phyloP scores from a whole-genome alignment of 2,113 vertebrate genomes.

The Vombatus ursinus region DNA sequence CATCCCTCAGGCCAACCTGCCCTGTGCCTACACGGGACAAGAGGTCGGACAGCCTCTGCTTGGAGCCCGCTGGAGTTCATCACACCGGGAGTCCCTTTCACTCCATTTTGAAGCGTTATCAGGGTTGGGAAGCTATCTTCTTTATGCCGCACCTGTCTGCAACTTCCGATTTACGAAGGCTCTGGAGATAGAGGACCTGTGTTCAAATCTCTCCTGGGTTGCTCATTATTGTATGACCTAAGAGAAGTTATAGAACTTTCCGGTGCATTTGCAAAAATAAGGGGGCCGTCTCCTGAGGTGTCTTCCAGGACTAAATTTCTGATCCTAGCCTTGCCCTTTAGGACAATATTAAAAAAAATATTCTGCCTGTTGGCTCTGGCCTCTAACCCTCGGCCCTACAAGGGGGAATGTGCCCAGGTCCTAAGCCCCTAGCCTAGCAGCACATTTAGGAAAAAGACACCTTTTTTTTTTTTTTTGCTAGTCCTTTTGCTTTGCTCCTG shows the following conservation, averaged over 20 bases:
- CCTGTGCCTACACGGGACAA: background rate
- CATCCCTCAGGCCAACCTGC: background rate
- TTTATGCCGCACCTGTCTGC: background rate
- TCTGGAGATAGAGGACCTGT: too few species aligned
- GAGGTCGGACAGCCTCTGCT: background rate
- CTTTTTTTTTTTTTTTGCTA: background rate
- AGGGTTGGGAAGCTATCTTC: background rate
- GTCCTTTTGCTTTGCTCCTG: background rate
- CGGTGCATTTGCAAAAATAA: background rate
- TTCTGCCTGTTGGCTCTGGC: background rate
- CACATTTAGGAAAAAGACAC: background rate
- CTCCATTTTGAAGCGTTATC: background rate
- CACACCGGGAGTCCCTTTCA: background rate
- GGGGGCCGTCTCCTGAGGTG: background rate
- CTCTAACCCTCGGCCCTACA: background rate
- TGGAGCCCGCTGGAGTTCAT: background rate
- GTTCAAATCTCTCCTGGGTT: background rate
- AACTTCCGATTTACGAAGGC: background rate
- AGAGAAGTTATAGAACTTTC: background rate
- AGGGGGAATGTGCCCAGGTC: background rate
- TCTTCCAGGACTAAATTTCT: background rate
- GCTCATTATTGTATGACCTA: background rate
- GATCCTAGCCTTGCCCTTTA: background rate
- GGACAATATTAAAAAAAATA: too few species aligned
- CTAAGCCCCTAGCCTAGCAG: background rate